Conservation (phyloP, 2,113 vertebrate genomes). For the Thymallus thymallus region DNA sequence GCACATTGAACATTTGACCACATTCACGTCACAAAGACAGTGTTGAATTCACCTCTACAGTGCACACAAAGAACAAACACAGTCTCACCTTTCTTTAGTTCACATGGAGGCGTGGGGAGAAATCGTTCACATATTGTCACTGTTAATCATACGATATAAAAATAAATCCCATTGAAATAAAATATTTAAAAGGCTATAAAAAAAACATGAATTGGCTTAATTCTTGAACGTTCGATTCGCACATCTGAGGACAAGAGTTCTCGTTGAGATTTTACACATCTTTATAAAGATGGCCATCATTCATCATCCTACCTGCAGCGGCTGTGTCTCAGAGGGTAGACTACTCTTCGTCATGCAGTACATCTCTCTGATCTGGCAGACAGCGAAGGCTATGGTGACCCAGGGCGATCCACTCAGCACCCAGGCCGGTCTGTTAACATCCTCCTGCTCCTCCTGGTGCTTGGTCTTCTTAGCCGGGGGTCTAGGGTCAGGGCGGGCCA, state of each 20-base stretch:
- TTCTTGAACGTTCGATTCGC: too few species aligned
- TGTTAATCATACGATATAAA: not conserved
- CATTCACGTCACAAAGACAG: not conserved
- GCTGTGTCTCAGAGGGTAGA: constrained; percentile 72
- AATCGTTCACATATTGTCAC: not conserved
- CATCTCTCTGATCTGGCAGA: constrained; percentile 89
- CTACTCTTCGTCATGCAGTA: constrained; percentile 71
- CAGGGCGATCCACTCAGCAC: constrained; percentile 87
- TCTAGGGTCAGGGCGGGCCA: constrained; percentile 62
- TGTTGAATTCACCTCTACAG: not conserved
- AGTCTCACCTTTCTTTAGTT: constrained; percentile 65
- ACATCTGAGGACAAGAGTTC: too few species aligned
- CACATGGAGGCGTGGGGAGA: not conserved
- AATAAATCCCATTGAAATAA: not conserved
- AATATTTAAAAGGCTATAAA: not conserved
- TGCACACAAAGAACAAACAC: constrained; percentile 43
- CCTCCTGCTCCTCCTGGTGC: constrained; percentile 96
- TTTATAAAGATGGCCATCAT: not conserved
- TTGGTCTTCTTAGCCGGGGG: constrained; percentile 84
- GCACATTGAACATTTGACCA: too few species aligned
- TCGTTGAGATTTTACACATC: not conserved
- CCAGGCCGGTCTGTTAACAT: constrained; percentile 89
- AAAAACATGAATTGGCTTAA: too few species aligned
- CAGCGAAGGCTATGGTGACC: constrained; percentile 88
- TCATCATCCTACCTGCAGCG: constrained; percentile 80